A percentile compares a stretch with the other conserved stretches of the same genome.
Evolutionary conservation across 2,113 vertebrate genomes (phyloP).

Genomic region (Perca fluviatilis): DNA sequence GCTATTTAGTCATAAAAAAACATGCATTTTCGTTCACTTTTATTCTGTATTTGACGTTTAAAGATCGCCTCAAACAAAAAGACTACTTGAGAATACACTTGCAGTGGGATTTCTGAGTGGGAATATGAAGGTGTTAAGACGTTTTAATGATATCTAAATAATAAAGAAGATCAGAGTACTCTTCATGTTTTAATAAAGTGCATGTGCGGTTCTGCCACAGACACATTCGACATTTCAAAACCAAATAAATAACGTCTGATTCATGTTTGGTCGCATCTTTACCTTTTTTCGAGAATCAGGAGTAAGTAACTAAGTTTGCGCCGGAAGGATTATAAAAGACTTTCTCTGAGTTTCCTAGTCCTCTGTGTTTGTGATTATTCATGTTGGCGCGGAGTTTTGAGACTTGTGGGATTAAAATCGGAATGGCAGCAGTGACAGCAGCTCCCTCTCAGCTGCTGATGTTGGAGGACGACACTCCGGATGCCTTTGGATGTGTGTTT

Average conservation of each 20-base stretch:
- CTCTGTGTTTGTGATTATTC: conserved; percentile 15
- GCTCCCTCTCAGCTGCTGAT: conserved; percentile 19
- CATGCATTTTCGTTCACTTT: background rate
- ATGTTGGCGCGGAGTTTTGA: background rate
- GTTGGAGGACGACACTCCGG: conserved; percentile 10
- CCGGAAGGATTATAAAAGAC: background rate
- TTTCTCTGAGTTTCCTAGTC: background rate
- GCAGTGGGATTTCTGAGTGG: background rate
- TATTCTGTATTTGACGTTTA: background rate
- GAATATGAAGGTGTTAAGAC: background rate
- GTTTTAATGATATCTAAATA: conserved; percentile 28
- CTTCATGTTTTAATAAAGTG: too few relatives aligned
- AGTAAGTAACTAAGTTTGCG: background rate
- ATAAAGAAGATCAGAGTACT: conserved; percentile 12
- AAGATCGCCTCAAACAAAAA: background rate
- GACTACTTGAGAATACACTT: background rate
- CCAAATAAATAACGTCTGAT: conserved; percentile 12
- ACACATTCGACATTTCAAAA: conserved; percentile 24
- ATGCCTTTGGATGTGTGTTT: conserved; percentile 25
- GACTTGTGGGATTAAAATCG: conserved; percentile 11
- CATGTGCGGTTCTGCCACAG: background rate
- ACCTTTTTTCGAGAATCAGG: background rate
- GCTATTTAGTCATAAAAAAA: too few relatives aligned
- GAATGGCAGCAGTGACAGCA: conserved; percentile 21
- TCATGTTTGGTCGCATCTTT: conserved; percentile 10